Base-by-base conservation (phyloP, 2,888 invertebrate genomes). In the Leucozona laternaria region DNA sequence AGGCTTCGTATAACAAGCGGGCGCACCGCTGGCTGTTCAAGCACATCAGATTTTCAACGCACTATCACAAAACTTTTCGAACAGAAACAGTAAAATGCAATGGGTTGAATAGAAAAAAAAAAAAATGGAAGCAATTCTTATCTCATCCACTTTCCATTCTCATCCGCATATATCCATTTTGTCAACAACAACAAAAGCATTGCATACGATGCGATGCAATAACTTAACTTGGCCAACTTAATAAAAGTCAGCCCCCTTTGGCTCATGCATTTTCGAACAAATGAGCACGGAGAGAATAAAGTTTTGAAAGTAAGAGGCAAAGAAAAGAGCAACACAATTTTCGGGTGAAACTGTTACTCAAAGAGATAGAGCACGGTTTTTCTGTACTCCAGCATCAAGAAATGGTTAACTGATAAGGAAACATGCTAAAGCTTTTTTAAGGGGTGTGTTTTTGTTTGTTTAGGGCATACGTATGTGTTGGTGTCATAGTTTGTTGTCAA, bases 391-490 rank as follows among this genome's bases (percentile, higher is more conserved):
- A 28, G 50, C 48, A 22, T 66, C 71, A 43, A 45, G 58, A 50
- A 71, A 66, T 78, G 57, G 40, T 53, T 75, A 64, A 78, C 86
- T 86, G 86, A 86, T 86, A 86, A 86, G 81, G 73, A 70, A 82
- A 62, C 73, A 62, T 28, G 60, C 17, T 50, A 71, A 62, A 82
- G 82, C 82, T 86, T 82, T 81, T 81, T 86, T 82, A 53, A 86
- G 86, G 86, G 86, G 86, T 86, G 86, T 86, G 86, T 86, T 86
- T 86, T 86, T 86, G 86, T 86, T 86, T 86, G 86, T 86, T 86
- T 86, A 82, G 75, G 37, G 10, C 31, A 20, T 28, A 43, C 37
- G 55, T 57, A 68, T 71, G 86, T 86, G 22, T 78, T 70, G 20
- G 86, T 79, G 45, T 34, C 17, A 22, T 45, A 64, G 82, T 75